Evolutionary conservation across 2,113 vertebrate species (phyloP), one percentile per base, ranked within the genome.

Genomic region (Strigops habroptila): DNA sequence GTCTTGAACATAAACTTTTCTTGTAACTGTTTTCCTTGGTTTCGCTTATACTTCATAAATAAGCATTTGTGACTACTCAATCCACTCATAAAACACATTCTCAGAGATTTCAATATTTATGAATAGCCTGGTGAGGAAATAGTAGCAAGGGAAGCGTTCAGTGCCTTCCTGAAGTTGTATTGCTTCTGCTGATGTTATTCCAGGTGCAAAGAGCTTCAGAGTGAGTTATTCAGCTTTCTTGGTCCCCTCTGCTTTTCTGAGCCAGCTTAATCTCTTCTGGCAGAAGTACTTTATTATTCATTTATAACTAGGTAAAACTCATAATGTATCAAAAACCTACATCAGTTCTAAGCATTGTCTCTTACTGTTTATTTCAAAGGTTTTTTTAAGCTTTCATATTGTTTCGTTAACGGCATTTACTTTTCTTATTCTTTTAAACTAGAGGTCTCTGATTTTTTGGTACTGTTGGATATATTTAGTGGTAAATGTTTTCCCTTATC

Each of bases 251-350:
- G 37, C 25, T 75, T 84, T 75, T 52, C 46, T 51, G 16, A 64
- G 25, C 18, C 69, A 43, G 9, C 24, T 88, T 53, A 65, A 71
- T 44, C 30, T 82, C 16, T 57, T 81, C 64, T 77, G 64, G 53
- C 49, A 55, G 19, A 64, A 64, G 33, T 59, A 48, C 11, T 43
- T 81, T 60, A 23, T 60, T 77, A 81, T 53, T 59, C 14, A 77
- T 68, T 71, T 77, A 77, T 33, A 71, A 53, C 12, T n/a, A 91
- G 57, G 25, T 52, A 52, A 84, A 69, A 69, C 9, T 37, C 41
- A 41, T 67, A 28, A 62, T 0, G 0, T 76, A 76, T 67, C 12
- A 41, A 59, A 62, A 65, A 10, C 0, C 0, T 2, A n/a, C 18
- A 60, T 65, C 41, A 55, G 23, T 31, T 86, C 41, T 73, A 82